Evolutionary conservation across 2,113 vertebrate species (phyloP), one percentile per base, ranked within the genome.

Genomic region (Pycnonotus jocosus): DNA sequence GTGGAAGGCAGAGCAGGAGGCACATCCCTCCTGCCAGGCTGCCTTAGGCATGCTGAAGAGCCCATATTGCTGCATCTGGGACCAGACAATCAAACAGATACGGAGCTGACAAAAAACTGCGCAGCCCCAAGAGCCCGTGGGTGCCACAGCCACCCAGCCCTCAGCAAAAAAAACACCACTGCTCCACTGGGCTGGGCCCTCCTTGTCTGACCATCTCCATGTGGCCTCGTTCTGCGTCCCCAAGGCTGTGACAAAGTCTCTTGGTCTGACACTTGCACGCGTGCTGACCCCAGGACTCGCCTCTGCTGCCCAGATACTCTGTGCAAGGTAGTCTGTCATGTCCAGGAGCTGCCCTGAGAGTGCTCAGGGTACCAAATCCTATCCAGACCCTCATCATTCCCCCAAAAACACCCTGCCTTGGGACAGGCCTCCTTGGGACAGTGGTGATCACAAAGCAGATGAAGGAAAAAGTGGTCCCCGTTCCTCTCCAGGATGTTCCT

Each of bases 71-170:
- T 31, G 10, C 54, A 45, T 22, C 40, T 3, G 9, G 25, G 57
- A 65, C 45, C 1, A 2, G 33, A 61, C 51, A 72, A n/a, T 9
- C 1, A 1, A 24, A 51, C 44, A 40, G 44, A 60, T 28, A 31
- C 69, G 62, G n/a, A 84, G 53, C 48, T 61, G n/a, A 45, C 37
- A 25, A 5, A 81, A 69, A 54, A 2, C 35, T n/a, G 7, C 0
- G 0, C 51, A 45, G 47, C 38, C 31, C n/a, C 37, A 42, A 72
- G 4, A 56, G 44, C 53, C 47, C 0, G 0, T 0, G 2, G 25
- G 14, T 57, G 30, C 56, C 66, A 25, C 73, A 79, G 57, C 50
- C 66, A 70, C 23, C 27, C 47, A 54, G 54, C 30, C 70, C 48
- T 37, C 62, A 69, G 65, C 44, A 60, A 53, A 79, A 73, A 53